These are phyloP conservation scores for Hirudo medicinalis DNA, from an alignment of 1,140 invertebrate genomes.

Conservation along the genomic window DNA sequence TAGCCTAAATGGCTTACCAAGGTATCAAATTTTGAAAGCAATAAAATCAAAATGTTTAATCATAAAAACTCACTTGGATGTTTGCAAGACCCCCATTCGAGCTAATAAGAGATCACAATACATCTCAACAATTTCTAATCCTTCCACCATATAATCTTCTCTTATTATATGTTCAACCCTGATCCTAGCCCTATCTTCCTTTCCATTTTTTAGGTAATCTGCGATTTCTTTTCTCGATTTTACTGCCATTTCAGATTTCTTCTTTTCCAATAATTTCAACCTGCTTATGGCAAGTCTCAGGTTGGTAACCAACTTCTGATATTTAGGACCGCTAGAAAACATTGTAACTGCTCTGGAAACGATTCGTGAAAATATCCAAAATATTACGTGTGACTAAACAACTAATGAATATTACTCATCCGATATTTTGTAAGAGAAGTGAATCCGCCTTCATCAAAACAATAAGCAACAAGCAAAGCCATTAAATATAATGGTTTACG, in stretches of 20 bases:
- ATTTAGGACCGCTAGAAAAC: conserved; percentile 22
- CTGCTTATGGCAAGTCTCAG: conserved; percentile 77
- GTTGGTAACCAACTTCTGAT: conserved; percentile 82
- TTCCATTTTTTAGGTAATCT: conserved; percentile 68
- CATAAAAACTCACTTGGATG: conserved; percentile 69
- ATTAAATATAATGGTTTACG: too few relatives aligned
- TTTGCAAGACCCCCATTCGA: conserved; percentile 86
- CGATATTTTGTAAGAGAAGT: too few relatives aligned
- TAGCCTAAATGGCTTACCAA: too few relatives aligned
- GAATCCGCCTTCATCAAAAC: too few relatives aligned
- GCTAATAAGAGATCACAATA: conserved; percentile 95
- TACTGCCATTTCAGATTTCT: conserved; percentile 88
- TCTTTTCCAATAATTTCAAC: conserved; percentile 88
- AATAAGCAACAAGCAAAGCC: too few relatives aligned
- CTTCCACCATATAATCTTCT: conserved; percentile 97
- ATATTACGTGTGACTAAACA: too few relatives aligned
- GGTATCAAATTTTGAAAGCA: background rate
- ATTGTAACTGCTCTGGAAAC: conserved; percentile 2
- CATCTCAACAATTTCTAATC: conserved; percentile 98
- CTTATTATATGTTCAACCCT: conserved; percentile 95
- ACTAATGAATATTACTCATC: too few relatives aligned
- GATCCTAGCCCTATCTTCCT: conserved; percentile 82
- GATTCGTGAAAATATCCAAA: too few relatives aligned
- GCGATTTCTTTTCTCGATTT: conserved; percentile 95
- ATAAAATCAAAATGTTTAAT: background rate